Evolutionary conservation across 2,888 invertebrate species (phyloP).

Genomic region (Conomelus anceps): DNA sequence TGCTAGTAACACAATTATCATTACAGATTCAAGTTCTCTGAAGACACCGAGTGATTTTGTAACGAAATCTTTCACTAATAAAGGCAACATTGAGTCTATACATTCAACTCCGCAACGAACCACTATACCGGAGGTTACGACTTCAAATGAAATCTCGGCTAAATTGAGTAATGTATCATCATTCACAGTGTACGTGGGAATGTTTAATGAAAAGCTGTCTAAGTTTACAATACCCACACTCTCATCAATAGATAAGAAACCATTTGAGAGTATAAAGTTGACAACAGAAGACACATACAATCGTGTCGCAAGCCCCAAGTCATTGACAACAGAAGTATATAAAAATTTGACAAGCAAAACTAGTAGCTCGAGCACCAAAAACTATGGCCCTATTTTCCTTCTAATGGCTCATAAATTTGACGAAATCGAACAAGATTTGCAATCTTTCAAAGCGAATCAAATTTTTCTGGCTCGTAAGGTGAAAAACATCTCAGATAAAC

Average conservation of each 20-base stretch:
- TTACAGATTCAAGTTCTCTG: not conserved
- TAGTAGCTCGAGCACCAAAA: not conserved
- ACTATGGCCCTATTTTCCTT: not conserved
- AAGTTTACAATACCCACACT: not conserved
- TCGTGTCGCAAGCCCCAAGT: not conserved
- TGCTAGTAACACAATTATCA: not conserved
- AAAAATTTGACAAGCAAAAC: not conserved
- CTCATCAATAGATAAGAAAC: not conserved
- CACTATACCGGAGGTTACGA: not conserved
- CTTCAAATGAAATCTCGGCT: not conserved
- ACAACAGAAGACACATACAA: not conserved
- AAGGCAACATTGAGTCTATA: not conserved
- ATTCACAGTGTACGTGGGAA: not conserved
- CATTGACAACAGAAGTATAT: not conserved
- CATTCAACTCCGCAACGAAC: no score
- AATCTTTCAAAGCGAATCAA: not conserved
- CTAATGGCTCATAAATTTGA: not conserved
- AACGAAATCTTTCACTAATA: not conserved
- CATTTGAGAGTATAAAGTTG: not conserved
- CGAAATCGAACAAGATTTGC: not conserved
- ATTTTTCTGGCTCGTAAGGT: not conserved
- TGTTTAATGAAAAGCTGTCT: not conserved
- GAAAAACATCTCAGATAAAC: not conserved
- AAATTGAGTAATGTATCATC: not conserved
- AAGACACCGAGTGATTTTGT: not conserved